Percentiles rank a stretch among this genome's conserved stretches.
These are phyloP conservation scores for Agelas oroides DNA, from an alignment of 37 sponge, comb jelly and placozoan species.

Conservation along the genomic window DNA sequence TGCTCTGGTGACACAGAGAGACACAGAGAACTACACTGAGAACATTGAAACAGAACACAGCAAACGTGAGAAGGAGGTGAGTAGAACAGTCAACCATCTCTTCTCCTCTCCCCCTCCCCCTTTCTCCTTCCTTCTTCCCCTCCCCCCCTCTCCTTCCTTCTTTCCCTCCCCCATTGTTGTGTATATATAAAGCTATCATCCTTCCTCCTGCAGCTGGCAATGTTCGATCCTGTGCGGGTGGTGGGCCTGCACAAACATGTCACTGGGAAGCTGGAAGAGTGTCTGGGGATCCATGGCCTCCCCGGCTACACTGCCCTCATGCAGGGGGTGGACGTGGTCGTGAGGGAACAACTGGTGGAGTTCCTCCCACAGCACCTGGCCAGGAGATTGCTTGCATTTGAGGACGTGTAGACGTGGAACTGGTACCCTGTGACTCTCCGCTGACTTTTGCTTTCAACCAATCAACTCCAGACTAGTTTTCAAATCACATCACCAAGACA, in stretches of 20 bases:
- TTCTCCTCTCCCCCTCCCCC: background rate
- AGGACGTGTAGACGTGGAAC: no score
- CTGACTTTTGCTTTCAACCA: no score
- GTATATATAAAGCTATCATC: no score
- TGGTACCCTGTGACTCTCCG: no score
- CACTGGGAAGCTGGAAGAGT: constrained; percentile 53
- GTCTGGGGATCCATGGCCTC: constrained; percentile 34
- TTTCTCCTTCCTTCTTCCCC: background rate
- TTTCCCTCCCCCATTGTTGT: background rate
- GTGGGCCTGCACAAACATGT: constrained; percentile 48
- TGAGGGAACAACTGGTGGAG: constrained; percentile 46
- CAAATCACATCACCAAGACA: no score
- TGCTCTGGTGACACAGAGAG: constrained; percentile 4
- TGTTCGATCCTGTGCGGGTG: constrained; percentile 59
- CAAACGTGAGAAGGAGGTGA: constrained; percentile 28
- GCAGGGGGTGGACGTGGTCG: constrained; percentile 23
- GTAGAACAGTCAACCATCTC: background rate
- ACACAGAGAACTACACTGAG: background rate
- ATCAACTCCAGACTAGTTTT: no score
- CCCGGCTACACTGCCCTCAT: constrained; percentile 39
- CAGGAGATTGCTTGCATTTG: background rate
- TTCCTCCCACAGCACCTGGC: constrained; percentile 37
- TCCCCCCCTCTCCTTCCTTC: background rate
- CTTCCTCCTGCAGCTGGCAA: constrained; percentile 45
- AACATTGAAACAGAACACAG: constrained; percentile 20